A percentile compares a stretch with the other conserved stretches of the same genome.
phyloP scores from a whole-genome alignment of 2,888 invertebrate species.

The Philhelius pedissequus region DNA sequence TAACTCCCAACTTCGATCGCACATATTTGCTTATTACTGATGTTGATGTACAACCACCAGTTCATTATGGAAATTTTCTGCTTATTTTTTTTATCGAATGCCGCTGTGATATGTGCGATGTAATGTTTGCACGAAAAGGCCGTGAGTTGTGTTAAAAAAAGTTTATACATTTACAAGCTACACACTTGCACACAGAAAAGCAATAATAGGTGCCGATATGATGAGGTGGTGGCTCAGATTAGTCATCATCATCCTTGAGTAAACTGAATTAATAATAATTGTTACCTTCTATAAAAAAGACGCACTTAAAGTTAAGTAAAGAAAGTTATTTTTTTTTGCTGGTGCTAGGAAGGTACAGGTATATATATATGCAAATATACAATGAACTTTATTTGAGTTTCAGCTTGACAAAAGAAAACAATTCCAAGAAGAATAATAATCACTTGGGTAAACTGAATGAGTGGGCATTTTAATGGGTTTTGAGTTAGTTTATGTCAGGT shows the following conservation, averaged over 20 bases:
- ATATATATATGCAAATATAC: constrained; percentile 3
- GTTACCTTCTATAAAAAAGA: background rate
- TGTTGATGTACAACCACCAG: background rate
- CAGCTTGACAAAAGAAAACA: background rate
- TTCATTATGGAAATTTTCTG: constrained; percentile 23
- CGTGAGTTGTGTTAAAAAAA: background rate
- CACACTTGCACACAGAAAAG: background rate
- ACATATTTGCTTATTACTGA: background rate
- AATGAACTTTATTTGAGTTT: constrained; percentile 1
- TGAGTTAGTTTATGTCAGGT: background rate
- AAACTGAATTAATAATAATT: background rate
- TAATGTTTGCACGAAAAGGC: constrained; percentile 1
- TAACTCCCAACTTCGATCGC: background rate
- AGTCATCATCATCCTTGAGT: background rate
- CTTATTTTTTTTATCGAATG: background rate
- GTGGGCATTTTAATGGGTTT: background rate
- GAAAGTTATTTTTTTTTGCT: background rate
- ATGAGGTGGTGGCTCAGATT: background rate
- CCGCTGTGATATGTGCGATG: background rate
- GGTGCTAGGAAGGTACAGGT: no score
- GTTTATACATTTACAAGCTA: background rate
- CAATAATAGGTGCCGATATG: background rate
- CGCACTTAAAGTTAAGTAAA: constrained; percentile 1
- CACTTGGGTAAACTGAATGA: background rate
- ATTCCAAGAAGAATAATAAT: constrained; percentile 6